phyloP scores from a whole-genome alignment of 2,888 invertebrate genomes.

The Drosophila testacea region DNA sequence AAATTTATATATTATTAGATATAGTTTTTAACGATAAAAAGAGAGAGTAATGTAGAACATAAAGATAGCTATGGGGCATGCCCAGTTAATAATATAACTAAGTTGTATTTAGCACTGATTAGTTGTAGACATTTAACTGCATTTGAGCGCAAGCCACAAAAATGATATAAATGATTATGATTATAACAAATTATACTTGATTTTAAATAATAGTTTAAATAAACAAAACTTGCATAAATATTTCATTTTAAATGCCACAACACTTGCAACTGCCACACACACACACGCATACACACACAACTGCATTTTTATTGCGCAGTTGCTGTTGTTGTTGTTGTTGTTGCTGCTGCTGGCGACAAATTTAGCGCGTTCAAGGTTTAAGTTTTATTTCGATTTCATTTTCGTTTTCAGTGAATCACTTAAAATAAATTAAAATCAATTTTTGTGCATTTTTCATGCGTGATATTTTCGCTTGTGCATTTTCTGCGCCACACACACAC shows the following conservation, averaged over 20 bases:
- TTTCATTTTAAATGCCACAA: neutral
- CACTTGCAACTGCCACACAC: neutral
- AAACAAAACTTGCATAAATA: conserved; percentile 36
- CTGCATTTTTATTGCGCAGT: conserved; percentile 1
- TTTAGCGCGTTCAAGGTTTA: conserved; percentile 67
- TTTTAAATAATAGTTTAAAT: conserved; percentile 36
- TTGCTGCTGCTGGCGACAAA: conserved; percentile 53
- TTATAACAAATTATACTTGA: conserved; percentile 19
- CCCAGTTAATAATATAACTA: conserved; percentile 65
- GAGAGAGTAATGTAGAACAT: conserved; percentile 15
- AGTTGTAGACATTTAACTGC: conserved; percentile 62
- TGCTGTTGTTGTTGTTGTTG: conserved; percentile 25
- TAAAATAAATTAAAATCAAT: conserved; percentile 79
- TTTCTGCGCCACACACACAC: conserved; percentile 12
- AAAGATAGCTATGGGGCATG: conserved; percentile 58
- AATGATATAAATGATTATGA: conserved; percentile 20
- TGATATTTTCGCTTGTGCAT: conserved; percentile 32
- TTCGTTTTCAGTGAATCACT: conserved; percentile 65
- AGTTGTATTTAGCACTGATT: conserved; percentile 80
- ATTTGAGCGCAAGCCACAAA: conserved; percentile 15
- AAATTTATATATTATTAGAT: conserved; percentile 12
- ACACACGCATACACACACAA: neutral
- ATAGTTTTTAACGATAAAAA: conserved; percentile 8
- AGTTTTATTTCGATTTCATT: conserved; percentile 42
- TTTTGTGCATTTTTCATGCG: conserved; percentile 68